These are phyloP conservation scores for Bufo bufo DNA, from an alignment of 2,113 vertebrate species.

Conservation along the genomic window DNA sequence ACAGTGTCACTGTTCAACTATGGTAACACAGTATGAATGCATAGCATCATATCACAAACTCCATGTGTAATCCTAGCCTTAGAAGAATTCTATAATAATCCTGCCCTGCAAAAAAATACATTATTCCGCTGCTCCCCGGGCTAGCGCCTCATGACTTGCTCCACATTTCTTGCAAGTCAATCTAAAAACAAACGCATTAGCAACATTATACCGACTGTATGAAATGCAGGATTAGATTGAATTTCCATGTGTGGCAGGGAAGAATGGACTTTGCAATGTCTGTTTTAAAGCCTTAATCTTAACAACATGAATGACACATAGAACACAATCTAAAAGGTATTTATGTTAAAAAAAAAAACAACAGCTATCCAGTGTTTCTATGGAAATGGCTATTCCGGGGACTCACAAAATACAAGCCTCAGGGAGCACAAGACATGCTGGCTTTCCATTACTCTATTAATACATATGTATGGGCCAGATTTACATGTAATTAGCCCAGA, in stretches of 20 bases:
- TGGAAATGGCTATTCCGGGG: constrained; percentile 51
- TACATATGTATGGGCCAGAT: constrained; percentile 52
- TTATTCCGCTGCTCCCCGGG: background rate
- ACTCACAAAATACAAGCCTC: constrained; percentile 35
- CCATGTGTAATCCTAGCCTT: background rate
- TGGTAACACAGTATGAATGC: background rate
- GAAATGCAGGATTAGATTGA: background rate
- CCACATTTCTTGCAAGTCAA: background rate
- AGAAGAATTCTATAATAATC: background rate
- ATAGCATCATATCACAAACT: background rate
- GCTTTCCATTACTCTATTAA: constrained; percentile 27
- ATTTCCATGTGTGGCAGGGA: background rate
- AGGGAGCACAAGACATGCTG: constrained; percentile 22
- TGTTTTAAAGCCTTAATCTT: background rate
- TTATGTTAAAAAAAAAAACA: constrained; percentile 3
- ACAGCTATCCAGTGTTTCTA: constrained; percentile 27
- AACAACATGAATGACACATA: constrained; percentile 11
- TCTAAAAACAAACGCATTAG: background rate
- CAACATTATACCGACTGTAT: background rate
- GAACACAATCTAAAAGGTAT: constrained; percentile 35
- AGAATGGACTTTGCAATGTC: background rate
- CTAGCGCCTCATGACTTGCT: background rate
- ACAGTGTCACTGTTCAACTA: background rate
- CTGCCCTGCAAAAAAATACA: background rate
- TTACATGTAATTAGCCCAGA: constrained; percentile 56